These are phyloP conservation scores for Dendrocopos noguchii DNA, from an alignment of 2,113 vertebrate genomes.

Conservation along the genomic window DNA sequence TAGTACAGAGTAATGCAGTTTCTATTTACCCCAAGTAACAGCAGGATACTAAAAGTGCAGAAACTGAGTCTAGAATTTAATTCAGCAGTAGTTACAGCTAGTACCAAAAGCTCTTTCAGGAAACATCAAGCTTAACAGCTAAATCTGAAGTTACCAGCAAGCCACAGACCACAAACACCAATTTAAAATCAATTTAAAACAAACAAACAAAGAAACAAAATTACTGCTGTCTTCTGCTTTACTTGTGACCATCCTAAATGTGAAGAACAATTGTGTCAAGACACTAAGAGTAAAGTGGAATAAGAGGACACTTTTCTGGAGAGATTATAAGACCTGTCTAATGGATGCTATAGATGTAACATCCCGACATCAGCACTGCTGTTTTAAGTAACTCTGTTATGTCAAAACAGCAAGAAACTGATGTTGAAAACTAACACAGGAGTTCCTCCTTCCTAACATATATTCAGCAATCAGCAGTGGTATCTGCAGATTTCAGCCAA, in stretches of 20 bases:
- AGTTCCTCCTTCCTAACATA: background rate
- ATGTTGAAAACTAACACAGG: background rate
- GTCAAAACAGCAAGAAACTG: background rate
- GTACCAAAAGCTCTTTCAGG: background rate
- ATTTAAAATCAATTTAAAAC: background rate
- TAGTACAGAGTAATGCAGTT: background rate
- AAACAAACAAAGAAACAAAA: background rate
- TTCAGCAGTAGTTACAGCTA: background rate
- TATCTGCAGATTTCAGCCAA: background rate
- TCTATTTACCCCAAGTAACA: background rate
- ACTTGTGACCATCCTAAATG: no score
- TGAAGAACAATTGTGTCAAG: background rate
- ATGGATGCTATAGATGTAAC: background rate
- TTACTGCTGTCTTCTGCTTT: background rate
- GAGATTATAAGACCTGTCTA: background rate
- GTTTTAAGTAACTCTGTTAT: background rate
- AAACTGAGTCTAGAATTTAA: background rate
- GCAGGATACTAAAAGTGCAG: background rate
- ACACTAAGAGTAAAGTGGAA: background rate
- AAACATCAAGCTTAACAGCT: background rate
- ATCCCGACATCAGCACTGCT: no score
- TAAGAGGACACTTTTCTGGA: background rate
- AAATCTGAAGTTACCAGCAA: background rate
- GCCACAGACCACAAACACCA: background rate
- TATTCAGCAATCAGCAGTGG: background rate